Base-by-base conservation (phyloP, 2,797 vertebrate species). In the Eutrigla gurnardus region DNA sequence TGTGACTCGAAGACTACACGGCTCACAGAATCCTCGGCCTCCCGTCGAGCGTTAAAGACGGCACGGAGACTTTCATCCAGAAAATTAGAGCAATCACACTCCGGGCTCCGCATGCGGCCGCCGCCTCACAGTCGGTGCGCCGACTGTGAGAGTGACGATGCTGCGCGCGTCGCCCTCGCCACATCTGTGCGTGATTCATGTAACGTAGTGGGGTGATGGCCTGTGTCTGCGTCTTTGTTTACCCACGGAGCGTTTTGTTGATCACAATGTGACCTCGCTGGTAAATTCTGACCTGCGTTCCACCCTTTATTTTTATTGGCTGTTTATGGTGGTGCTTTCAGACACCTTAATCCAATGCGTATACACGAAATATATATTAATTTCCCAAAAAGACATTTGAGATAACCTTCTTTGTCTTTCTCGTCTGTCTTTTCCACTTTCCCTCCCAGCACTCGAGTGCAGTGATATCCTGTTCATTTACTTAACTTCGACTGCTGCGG, bases 241-340 rank as follows among this genome's bases (percentile, higher is more conserved):
- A 57, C 46, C 8, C 45, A 6, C 25, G 6, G 40, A 37, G 58
- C 12, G 36, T 13, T 6, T 9, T 64, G 55, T 59, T 60, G 45
- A 64, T 65, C 58, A 62, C 82, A 25, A 7, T 37, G 11, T 79
- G 77, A 76, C 61, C 74, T 70, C 58, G 13, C 25, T 25, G 25
- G 77, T 85, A 52, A 78, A 73, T 65, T 45, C 35, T 68, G 70
- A 86, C 70, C 69, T 10, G 25, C 25, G 50, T 55, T 69, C 43
- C 49, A 10, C 17, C 52, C 37, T 39, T 25, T 25, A 25, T 25
- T 36, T 71, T 83, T 75, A 35, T 69, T 67, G 53, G 37, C 75
- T 43, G 69, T 57, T 45, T 35, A 32, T 49, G 70, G 18, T 2
- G 42, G 67, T 17, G 50, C 75, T 76, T 64, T 80, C 45, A 47